A percentile compares a stretch with the other conserved stretches of the same genome.
Conservation (phyloP, 1,140 invertebrate genomes). For the Drosophila prosaltans region DNA sequence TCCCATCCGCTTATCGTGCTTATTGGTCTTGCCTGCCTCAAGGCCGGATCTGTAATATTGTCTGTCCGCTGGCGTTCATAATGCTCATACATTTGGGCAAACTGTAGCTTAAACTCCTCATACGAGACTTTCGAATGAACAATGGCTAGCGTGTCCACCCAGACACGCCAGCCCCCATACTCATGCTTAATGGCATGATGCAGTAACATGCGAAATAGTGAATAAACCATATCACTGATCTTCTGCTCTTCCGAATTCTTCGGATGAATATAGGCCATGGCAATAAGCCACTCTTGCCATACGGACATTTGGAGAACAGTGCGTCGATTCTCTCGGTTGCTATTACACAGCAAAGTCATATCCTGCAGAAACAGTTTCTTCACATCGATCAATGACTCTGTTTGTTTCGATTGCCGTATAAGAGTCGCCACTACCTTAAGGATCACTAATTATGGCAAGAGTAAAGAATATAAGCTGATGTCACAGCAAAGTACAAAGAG, state of each 20-base stretch:
- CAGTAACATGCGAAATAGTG: constrained; percentile 97
- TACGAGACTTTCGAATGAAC: constrained; percentile 99
- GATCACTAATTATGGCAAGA: constrained; percentile 88
- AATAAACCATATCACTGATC: constrained; percentile 99
- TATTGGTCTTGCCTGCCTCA: constrained; percentile 95
- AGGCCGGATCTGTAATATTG: constrained; percentile 96
- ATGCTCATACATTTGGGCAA: constrained; percentile 98
- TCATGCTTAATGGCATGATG: constrained; percentile 99
- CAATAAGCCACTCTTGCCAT: constrained; percentile 99
- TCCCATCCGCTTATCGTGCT: constrained; percentile 98
- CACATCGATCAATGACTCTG: constrained; percentile 94
- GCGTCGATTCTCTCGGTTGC: constrained; percentile 97
- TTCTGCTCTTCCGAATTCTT: constrained; percentile 97
- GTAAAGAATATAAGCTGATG: too few species aligned
- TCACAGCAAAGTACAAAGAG: too few species aligned
- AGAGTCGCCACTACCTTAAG: constrained; percentile 99
- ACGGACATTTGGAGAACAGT: constrained; percentile 99
- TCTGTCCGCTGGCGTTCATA: constrained; percentile 96
- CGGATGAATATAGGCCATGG: constrained; percentile 98
- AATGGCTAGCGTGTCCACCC: constrained; percentile 99
- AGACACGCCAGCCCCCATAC: constrained; percentile 99
- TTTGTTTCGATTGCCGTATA: constrained; percentile 97
- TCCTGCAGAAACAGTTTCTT: constrained; percentile 98
- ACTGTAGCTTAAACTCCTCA: constrained; percentile 98
- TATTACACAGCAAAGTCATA: constrained; percentile 98